Percentiles rank a stretch among this genome's conserved stretches.
These are phyloP conservation scores for Drosophila bocki DNA, from an alignment of 1,140 invertebrate species.

Conservation along the genomic window DNA sequence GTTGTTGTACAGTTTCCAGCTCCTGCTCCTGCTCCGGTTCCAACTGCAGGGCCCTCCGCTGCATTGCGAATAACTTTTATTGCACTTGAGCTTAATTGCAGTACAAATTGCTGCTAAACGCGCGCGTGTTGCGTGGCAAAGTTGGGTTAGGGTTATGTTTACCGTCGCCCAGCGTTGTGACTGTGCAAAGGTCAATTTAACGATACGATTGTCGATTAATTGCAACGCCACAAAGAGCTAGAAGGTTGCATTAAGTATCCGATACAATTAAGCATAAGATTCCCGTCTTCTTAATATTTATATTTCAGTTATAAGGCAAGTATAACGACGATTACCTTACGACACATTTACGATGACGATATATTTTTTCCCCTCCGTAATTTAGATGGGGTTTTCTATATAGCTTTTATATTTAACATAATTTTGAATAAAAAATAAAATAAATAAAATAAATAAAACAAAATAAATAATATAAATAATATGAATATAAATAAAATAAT, in stretches of 20 bases:
- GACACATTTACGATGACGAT: no score
- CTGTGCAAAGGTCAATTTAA: background rate
- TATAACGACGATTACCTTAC: no score
- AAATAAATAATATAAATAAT: no score
- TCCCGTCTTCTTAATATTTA: background rate
- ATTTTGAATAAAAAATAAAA: no score
- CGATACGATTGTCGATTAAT: background rate
- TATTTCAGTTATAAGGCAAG: no score
- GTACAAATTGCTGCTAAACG: constrained; percentile 57
- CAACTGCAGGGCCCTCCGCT: background rate
- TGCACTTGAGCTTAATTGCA: constrained; percentile 56
- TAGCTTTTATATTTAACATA: no score
- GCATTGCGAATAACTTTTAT: constrained; percentile 30
- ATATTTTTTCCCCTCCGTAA: no score
- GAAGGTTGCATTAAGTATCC: background rate
- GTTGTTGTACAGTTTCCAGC: constrained; percentile 8
- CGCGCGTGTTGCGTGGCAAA: constrained; percentile 29
- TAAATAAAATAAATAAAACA: no score
- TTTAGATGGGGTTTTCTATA: no score
- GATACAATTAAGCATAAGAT: background rate
- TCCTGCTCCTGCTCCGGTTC: background rate
- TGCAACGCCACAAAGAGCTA: background rate
- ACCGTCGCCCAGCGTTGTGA: constrained; percentile 11
- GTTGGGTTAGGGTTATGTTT: constrained; percentile 10
- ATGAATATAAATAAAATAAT: no score